A percentile compares a stretch with the other conserved stretches of the same genome.
Conservation (phyloP, 2,113 vertebrate species). For the Centropus unirufus region DNA sequence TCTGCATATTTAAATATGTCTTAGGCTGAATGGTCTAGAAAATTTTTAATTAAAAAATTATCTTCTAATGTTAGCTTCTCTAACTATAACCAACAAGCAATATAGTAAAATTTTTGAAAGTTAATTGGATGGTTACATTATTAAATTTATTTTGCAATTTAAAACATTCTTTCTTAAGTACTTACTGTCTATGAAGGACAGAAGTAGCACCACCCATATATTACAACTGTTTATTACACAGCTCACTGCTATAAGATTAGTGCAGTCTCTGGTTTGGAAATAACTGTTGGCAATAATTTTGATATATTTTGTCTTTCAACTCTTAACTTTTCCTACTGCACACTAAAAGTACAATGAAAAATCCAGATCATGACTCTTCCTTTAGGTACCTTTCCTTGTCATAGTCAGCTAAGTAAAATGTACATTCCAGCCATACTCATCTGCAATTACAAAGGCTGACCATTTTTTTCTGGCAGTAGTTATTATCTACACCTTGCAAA, state of each 20-base stretch:
- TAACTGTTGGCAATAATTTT: neutral
- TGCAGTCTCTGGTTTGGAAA: neutral
- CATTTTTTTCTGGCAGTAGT: neutral
- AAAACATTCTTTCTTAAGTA: neutral
- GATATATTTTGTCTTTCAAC: neutral
- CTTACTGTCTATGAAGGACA: neutral
- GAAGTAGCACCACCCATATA: neutral
- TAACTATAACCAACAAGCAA: neutral
- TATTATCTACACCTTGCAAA: neutral
- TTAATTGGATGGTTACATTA: neutral
- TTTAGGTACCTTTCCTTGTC: neutral
- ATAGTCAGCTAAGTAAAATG: neutral
- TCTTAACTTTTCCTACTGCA: neutral
- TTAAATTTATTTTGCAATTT: neutral
- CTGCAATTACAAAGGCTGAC: neutral
- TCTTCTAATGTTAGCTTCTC: neutral
- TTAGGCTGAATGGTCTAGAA: neutral
- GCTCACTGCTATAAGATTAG: neutral
- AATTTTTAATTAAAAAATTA: neutral
- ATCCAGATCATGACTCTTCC: neutral
- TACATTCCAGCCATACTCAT: neutral
- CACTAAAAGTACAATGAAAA: neutral
- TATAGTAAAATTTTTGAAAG: neutral
- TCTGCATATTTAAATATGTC: neutral
- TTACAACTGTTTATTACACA: neutral